A percentile compares a stretch with the other conserved stretches of the same genome.
Evolutionary conservation across 2,888 invertebrate genomes (phyloP).

Genomic region (Catocala nupta): DNA sequence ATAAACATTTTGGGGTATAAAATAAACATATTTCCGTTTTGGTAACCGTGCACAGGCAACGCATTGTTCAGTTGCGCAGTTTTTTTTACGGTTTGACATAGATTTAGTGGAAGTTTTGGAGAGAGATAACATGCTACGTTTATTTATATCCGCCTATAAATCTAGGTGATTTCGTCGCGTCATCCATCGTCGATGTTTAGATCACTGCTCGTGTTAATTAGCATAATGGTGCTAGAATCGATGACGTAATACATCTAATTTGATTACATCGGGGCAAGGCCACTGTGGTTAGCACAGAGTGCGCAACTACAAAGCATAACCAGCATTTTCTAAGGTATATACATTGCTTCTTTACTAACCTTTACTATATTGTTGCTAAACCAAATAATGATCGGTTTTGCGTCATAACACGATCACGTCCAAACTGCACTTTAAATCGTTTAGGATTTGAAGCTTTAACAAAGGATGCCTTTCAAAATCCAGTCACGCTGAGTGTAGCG

Average conservation of each 20-base stretch:
- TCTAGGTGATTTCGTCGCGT: conserved; percentile 36
- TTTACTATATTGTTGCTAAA: conserved; percentile 27
- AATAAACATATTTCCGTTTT: conserved; percentile 17
- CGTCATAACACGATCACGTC: conserved; percentile 53
- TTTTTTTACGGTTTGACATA: conserved; percentile 13
- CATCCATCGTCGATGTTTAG: conserved; percentile 53
- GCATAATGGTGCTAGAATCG: conserved; percentile 66
- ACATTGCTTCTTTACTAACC: conserved; percentile 18
- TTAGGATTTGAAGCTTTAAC: conserved; percentile 61
- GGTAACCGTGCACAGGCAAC: conserved; percentile 18
- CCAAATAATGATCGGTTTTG: conserved; percentile 45
- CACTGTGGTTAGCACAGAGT: conserved; percentile 65
- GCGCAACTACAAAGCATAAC: conserved; percentile 33
- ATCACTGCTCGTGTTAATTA: conserved; percentile 72
- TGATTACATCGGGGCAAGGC: conserved; percentile 79
- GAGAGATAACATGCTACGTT: conserved; percentile 16
- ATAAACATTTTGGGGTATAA: conserved; percentile 37
- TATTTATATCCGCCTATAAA: conserved; percentile 33
- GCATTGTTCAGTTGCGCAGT: conserved; percentile 10
- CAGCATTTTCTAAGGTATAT: conserved; percentile 23
- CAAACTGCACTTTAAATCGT: conserved; percentile 59
- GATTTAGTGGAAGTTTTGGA: conserved; percentile 18
- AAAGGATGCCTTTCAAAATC: conserved; percentile 62
- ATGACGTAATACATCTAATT: conserved; percentile 81
- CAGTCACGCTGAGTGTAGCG: conserved; percentile 56